Evolutionary conservation across 2,888 invertebrate species (phyloP).

Genomic region (Leptopterna dolabrata): DNA sequence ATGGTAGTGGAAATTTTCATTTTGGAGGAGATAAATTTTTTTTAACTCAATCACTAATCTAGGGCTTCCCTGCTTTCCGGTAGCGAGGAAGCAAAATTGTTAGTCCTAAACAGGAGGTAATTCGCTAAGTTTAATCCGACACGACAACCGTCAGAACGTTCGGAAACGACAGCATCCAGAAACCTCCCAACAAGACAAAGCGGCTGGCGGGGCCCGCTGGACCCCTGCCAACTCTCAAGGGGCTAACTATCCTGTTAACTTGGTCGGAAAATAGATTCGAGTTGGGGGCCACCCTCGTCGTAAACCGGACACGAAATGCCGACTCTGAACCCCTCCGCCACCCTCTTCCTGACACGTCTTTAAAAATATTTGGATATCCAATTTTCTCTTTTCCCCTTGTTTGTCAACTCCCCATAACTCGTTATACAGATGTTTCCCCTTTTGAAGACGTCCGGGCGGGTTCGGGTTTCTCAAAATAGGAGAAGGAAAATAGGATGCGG

Average conservation of each 20-base stretch:
- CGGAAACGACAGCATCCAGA: not conserved
- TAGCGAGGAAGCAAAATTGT: too few relatives aligned
- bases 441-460: not conserved
- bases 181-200: not conserved
- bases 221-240: not conserved
- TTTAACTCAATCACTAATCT: too few relatives aligned
- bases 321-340: not conserved
- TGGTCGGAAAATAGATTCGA: conserved; percentile 49
- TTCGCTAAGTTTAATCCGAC: not conserved
- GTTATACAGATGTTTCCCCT: not conserved
- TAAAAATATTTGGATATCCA: not conserved
- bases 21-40: too few relatives aligned
- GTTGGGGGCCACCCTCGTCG: conserved; percentile 41
- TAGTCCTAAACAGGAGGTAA: too few relatives aligned
- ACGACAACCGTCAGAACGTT: not conserved
- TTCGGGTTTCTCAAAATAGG: not conserved
- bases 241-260: conserved; percentile 50
- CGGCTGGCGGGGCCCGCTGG: conserved; percentile 15
- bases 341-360: not conserved
- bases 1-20: too few relatives aligned
- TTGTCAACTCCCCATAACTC: not conserved
- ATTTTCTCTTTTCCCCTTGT: not conserved
- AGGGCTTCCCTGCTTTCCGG: too few relatives aligned
- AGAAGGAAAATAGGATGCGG: not conserved
- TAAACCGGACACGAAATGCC: conserved; percentile 34